These are phyloP conservation scores for Lepus oiostolus DNA, from an alignment of 2,797 vertebrate species.

Conservation along the genomic window DNA sequence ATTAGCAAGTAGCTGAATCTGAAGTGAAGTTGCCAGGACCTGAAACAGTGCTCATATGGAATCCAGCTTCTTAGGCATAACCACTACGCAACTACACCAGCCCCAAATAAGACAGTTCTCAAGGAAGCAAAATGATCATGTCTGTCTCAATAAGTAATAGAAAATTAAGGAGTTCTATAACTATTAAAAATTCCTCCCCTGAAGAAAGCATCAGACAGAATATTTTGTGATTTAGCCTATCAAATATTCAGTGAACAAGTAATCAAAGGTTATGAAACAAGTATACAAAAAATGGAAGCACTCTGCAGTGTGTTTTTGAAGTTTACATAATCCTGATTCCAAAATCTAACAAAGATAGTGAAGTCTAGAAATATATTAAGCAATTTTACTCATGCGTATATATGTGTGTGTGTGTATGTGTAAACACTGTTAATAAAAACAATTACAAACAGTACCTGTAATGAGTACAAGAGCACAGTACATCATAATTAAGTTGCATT, in stretches of 20 bases:
- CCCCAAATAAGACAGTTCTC: no score
- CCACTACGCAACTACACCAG: no score
- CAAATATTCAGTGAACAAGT: slow-evolving; percentile 52
- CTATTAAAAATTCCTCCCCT: slow-evolving; percentile 50
- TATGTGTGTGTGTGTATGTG: neutral
- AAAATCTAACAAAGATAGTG: neutral
- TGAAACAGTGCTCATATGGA: no score
- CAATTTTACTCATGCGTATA: neutral
- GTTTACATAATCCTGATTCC: neutral
- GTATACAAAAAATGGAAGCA: neutral
- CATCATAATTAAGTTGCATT: neutral
- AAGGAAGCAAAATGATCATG: no score
- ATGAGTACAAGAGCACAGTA: neutral
- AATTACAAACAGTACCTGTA: neutral
- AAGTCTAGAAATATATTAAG: neutral
- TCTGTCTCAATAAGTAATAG: slow-evolving; percentile 27
- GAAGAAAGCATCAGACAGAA: slow-evolving; percentile 53
- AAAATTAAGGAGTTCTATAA: slow-evolving; percentile 30
- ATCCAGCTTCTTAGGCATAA: no score
- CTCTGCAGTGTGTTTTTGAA: neutral
- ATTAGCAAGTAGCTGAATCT: no score
- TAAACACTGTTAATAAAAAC: neutral
- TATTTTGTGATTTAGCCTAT: slow-evolving; percentile 36
- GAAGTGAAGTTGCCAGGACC: no score
- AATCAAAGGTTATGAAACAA: slow-evolving; percentile 64